Evolutionary conservation across 2,113 vertebrate genomes (phyloP), one percentile per base, ranked within the genome.

Genomic region (Pterocles burchelli): DNA sequence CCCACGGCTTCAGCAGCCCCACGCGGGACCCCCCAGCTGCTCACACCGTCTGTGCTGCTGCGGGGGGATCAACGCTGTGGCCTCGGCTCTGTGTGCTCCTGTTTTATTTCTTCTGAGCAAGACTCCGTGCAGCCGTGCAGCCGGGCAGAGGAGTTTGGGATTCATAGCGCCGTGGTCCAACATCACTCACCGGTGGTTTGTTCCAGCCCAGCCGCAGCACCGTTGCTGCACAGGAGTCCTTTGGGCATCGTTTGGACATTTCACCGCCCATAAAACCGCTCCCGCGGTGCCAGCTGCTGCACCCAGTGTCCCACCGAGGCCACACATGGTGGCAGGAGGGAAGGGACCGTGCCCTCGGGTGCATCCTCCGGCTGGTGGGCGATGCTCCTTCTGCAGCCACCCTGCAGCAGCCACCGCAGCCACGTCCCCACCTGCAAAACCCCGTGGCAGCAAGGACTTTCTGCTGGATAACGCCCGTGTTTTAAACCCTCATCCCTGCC

Each of bases 1-100:
- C 1, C 33, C 0, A 1, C 0, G 0, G 22, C 49, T 28, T 34
- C 22, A 10, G 6, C 79, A 82, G 31, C 51, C 49, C 66, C 21
- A 3, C 3, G 11, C 1, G 3, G 54, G 33, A 70, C 84, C 70
- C 67, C 80, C 26, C 55, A 26, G 11, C 36, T 33, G 58, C 48
- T 83, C 48, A 10, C 52, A 7, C 48, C 16, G 0, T 9, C 61
- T 22, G 13, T 2, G 3, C 33, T 14, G 48, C 67, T 38, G 28
- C 8, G 2, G 34, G 51, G 52, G 2, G 59, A 34, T 29, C 22
- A 0, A 3, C 2, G 5, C 57, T 2, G 2, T 4, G 6, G 25
- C 52, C 78, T 51, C 6, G 0, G 24, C 74, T 75, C 57, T 77
- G 31, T 57, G 70, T 3, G 1, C n/a, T 82, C 52, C 5, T 12